Conservation (phyloP, 2,888 invertebrate species). For the Toxonevra muliebris region DNA sequence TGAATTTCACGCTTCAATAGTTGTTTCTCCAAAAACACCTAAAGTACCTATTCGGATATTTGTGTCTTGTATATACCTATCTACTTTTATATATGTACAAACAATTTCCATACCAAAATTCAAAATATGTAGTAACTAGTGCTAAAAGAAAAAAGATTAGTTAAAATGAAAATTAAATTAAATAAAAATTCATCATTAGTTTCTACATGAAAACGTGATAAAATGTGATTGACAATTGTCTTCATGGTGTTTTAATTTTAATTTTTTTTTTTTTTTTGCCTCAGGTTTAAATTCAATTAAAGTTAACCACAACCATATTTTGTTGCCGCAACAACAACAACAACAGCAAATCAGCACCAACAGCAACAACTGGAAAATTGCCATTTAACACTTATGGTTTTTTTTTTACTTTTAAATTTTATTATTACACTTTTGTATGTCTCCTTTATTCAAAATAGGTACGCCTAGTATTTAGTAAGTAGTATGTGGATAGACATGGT, state of each 20-base stretch:
- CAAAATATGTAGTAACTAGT: too few species aligned
- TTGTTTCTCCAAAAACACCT: too few species aligned
- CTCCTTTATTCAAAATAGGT: too few species aligned
- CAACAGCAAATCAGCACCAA: slow-evolving; percentile 6
- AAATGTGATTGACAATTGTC: slow-evolving; percentile 28
- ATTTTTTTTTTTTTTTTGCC: slow-evolving; percentile 4
- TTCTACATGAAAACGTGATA: slow-evolving; percentile 27
- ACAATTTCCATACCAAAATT: too few species aligned
- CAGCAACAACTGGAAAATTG: slow-evolving; percentile 20
- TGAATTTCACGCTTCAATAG: too few species aligned
- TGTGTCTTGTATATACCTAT: too few species aligned
- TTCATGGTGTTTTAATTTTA: too few species aligned
- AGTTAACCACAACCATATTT: slow-evolving; percentile 11
- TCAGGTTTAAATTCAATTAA: slow-evolving; percentile 20
- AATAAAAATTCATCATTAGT: slow-evolving; percentile 17
- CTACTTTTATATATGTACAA: too few species aligned
- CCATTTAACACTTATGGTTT: slow-evolving; percentile 30
- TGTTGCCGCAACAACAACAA: neutral
- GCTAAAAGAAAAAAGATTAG: neutral
- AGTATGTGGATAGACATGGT: too few species aligned
- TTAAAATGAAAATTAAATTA: neutral
- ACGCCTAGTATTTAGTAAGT: too few species aligned
- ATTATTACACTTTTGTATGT: slow-evolving; percentile 18
- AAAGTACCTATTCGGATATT: too few species aligned
- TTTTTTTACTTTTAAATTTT: neutral